Conservation (phyloP, 2,113 vertebrate genomes). For the Phoenicopterus ruber region DNA sequence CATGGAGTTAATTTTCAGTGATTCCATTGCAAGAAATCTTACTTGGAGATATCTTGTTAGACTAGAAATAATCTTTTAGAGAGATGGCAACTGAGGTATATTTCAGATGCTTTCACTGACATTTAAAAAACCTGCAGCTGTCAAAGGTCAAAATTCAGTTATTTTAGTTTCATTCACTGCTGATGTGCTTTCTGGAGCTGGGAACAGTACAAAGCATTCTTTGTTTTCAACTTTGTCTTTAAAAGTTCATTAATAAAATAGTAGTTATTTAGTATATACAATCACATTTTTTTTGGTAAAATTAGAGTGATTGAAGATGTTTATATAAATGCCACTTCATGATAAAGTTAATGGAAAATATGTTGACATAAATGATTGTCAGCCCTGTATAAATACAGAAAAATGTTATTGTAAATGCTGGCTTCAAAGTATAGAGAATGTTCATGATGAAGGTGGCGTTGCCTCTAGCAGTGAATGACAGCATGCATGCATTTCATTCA, state of each 20-base stretch:
- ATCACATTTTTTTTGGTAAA: background rate
- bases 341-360: background rate
- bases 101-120: constrained; percentile 37
- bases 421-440: background rate
- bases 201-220: constrained; percentile 5
- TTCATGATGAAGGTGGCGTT: background rate
- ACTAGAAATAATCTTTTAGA: background rate
- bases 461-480: constrained; percentile 54
- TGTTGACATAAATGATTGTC: background rate
- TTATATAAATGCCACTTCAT: background rate
- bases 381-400: background rate
- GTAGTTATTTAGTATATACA: background rate
- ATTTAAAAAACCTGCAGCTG: constrained; percentile 18
- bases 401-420: background rate
- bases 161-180: constrained; percentile 48
- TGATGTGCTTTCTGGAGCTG: constrained; percentile 6
- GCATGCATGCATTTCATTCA: background rate
- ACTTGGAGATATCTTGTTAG: background rate
- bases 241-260: background rate
- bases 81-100: constrained; percentile 37
- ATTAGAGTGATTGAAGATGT: background rate
- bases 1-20: background rate
- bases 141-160: constrained; percentile 17
- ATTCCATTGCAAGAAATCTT: background rate
- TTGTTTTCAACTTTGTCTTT: background rate